Evolutionary conservation across 2,113 vertebrate genomes (phyloP), one percentile per base, ranked within the genome.

Genomic region (Thamnophis sirtalis): DNA sequence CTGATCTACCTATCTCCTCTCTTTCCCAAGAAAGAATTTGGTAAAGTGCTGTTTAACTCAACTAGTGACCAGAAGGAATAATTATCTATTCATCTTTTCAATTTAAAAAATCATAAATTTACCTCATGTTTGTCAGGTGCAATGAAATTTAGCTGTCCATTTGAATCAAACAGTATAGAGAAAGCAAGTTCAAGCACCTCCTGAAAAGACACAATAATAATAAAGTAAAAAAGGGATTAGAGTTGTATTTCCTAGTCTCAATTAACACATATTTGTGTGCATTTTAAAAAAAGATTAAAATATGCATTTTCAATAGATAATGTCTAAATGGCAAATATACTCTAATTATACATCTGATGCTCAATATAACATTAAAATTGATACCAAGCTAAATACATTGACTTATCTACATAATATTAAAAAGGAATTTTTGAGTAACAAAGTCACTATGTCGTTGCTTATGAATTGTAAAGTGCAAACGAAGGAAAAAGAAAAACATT

Each of bases 51-150:
- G 10, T 15, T 49, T 55, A 68, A 13, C 0, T 54, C 26, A 53
- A 28, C 33, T 9, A 26, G 17, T 22, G 38, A 2, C 63, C 22
- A 51, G 38, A 60, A 4, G 51, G 33, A 54, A 86, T 6, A 68
- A 43, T 9, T 43, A 10, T 21, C 33, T 50, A 48, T 9, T 49
- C 13, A 50, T 80, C 11, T 51, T 48, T 86, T 38, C 38, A 28
- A 90, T 90, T 58, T 89, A 90, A 33, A 17, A 89, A 48, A 53
- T 17, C 19, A 38, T 4, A 84, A 54, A 91, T 97, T 98, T 97
- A 99, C 99, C 98, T 99, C 99, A n/a, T 99, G 98, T 95, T 99
- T 99, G 96, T 99, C 99, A 91, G 99, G 99, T 97, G 99, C 99
- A 21, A 99, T 99, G 96, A 99, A 99, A 97, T 99, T 99, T 97